Base-by-base conservation (phyloP, 1,140 invertebrate species). In the Stenopsyche tienmushanensis region DNA sequence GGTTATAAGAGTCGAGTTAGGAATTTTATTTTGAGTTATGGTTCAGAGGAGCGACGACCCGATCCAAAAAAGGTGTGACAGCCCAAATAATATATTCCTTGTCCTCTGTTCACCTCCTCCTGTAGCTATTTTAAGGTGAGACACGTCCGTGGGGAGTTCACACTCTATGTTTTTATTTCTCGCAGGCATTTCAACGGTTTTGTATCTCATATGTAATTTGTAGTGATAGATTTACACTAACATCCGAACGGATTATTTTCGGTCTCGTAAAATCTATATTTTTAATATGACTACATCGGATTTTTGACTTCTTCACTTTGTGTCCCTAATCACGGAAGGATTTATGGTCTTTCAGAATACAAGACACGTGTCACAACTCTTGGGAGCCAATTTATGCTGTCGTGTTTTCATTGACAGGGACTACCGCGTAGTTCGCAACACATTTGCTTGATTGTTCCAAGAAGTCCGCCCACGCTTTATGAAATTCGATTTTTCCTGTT, bases 11-110 rank as follows among this genome's bases (percentile, higher is more conserved):
- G 41, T 59, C 21, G 39, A 25, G 57, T 47, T 26, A 26, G 47
- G 58, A 62, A 62, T 49, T 62, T 62, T 62, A 62, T 62, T 50
- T 62, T 62, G 58, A 62, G 41, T 62, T 26, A 62, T 62, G 18
- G 57, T 34, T 23, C 20, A 17, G 24, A 42, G 57, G 57, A 18
- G 39, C 25, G 34, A 23, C 44, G 57, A 45, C 18, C 39, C 17
- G 18, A 49, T n/a, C 53, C 18, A 29, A 49, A 62, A 62, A 62
- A 50, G 58, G 58, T 62, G 58, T 49, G 45, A 50, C 45, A 47
- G 18, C 15, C 18, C 25, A 39, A 55, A 39, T 55, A 55, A 55
- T 55, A 55, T 55, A 55, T 55, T 55, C 25, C 53, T 55, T 55
- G 29, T 39, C 25, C 50, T 25, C 15, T n/a, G 53, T 18, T 55